A percentile compares a stretch with the other conserved stretches of the same genome.
These are phyloP conservation scores for Hoplostethus mediterraneus DNA, from an alignment of 2,797 vertebrate species.

Conservation along the genomic window DNA sequence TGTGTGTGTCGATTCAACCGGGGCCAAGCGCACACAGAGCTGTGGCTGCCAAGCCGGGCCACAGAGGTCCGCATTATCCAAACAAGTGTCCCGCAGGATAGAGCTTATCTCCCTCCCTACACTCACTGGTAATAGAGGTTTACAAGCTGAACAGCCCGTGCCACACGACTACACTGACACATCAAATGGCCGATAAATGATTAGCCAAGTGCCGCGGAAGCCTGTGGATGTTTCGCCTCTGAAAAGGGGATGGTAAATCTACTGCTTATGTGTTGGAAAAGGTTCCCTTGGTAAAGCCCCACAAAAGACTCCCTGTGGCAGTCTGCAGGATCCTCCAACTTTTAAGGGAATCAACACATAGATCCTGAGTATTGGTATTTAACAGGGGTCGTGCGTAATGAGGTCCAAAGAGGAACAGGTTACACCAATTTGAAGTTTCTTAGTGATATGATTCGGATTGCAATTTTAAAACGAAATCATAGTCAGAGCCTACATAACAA, in stretches of 20 bases:
- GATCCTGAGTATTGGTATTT: too few relatives aligned
- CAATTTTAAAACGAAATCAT: not conserved
- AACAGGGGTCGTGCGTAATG: slow-evolving; percentile 5
- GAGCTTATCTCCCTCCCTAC: slow-evolving; percentile 55
- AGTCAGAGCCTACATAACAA: not conserved
- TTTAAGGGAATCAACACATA: not conserved
- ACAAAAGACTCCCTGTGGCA: too few relatives aligned
- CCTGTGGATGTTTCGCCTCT: slow-evolving; percentile 4
- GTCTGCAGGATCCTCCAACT: accelerated
- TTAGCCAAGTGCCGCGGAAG: not conserved
- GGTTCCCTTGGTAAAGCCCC: not conserved
- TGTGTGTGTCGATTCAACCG: slow-evolving; percentile 67
- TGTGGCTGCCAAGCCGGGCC: slow-evolving; percentile 48
- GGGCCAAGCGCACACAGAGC: slow-evolving; percentile 68
- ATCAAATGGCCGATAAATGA: slow-evolving; percentile 25
- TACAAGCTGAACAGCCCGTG: slow-evolving; percentile 13
- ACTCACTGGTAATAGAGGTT: slow-evolving; percentile 20
- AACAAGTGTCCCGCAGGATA: slow-evolving; percentile 63
- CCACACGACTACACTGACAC: slow-evolving; percentile 9
- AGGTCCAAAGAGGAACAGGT: not conserved
- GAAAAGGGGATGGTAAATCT: not conserved
- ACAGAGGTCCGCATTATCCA: slow-evolving; percentile 65
- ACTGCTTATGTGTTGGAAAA: not conserved
- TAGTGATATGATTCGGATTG: not conserved
- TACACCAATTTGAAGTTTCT: not conserved